Evolutionary conservation across 2,113 vertebrate species (phyloP).

Genomic region (Thamnophis sirtalis): DNA sequence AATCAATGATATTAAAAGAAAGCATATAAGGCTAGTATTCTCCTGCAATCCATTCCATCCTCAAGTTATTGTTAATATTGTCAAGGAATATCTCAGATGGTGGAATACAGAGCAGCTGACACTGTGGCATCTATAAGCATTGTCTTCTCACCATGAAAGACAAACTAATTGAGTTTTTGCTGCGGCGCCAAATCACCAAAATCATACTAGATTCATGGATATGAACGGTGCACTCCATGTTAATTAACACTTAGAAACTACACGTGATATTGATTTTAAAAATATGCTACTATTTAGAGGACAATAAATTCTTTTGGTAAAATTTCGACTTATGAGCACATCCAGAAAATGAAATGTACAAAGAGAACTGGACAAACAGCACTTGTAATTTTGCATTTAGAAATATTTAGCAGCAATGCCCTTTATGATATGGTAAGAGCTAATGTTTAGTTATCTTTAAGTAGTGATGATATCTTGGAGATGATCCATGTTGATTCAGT

Average conservation of each 20-base stretch:
- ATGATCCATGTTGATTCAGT: not conserved
- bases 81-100: not conserved
- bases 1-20: not conserved
- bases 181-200: not conserved
- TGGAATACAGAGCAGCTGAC: not conserved
- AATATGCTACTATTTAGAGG: not conserved
- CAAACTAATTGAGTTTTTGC: not conserved
- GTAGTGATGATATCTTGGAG: not conserved
- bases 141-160: not conserved
- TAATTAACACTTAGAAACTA: not conserved
- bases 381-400: not conserved
- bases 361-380: not conserved
- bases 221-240: not conserved
- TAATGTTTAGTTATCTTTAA: slow-evolving; percentile 32
- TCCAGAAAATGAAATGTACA: not conserved
- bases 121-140: not conserved
- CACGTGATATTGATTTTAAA: not conserved
- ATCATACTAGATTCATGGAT: not conserved
- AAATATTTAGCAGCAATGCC: not conserved
- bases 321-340: not conserved
- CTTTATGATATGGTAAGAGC: not conserved
- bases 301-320: not conserved
- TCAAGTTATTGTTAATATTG: not conserved
- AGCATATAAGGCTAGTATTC: not conserved
- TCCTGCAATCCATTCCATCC: not conserved